Evolutionary conservation across 2,797 vertebrate species (phyloP), one percentile per base, ranked within the genome.

Genomic region (Etheostoma nigrum): DNA sequence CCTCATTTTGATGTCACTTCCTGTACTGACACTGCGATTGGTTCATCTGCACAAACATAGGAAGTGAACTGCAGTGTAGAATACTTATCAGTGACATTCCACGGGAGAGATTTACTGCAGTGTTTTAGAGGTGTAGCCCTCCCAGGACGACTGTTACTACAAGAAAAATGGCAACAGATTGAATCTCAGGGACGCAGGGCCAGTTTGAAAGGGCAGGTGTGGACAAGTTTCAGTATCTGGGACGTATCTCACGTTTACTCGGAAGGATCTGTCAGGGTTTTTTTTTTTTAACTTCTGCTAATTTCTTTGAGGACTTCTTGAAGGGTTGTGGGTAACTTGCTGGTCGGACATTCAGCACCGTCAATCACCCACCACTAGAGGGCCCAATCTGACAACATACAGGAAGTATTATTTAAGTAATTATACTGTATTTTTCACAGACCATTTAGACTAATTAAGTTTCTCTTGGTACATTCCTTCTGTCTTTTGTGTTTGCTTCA

Each of bases 311-410:
- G 18, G 19, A 30, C 23, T 51, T 59, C 13, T 74, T 45, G 4
- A 45, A 45, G 11, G 15, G 16, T 40, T 54, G 15, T 21, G 2
- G 9, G 23, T 16, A 42, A 59, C 11, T 11, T 52, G 4, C 14
- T 25, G 47, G 13, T 55, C 19, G 51, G 16, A 78, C 1, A n/a
- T 27, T 52, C 49, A 4, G 44, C 57, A 71, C 4, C 13, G 3
- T 30, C 48, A 21, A 0, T 27, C 6, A n/a, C 1, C 12, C 1
- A 45, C 84, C 89, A 88, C 68, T 4, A 89, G 90, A 81, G 80
- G 85, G 79, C 79, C 21, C 19, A 30, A 25, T 81, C 67, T 66
- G 33, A 75, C 66, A 45, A 71, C 47, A 66, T 23, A 69, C 6
- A 52, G 23, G 62, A 58, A 48, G 47, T 55, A 54, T 47, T 1